Evolutionary conservation across 2,797 vertebrate species (phyloP).

Genomic region (Cirrhinus molitorella): DNA sequence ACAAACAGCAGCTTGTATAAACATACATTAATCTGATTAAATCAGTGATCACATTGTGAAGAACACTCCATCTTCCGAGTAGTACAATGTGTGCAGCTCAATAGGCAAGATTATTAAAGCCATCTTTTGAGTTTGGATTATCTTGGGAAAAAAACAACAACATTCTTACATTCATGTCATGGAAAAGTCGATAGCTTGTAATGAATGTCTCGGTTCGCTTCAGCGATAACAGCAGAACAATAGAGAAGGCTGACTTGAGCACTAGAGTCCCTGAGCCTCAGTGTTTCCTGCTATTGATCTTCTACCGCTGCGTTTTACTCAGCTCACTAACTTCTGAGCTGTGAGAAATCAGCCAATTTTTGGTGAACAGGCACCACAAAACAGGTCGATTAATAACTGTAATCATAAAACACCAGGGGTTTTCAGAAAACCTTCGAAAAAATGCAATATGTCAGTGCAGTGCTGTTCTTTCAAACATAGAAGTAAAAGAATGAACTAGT

Average conservation of each 20-base stretch:
- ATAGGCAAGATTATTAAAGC: constrained; percentile 20
- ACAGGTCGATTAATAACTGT: constrained; percentile 35
- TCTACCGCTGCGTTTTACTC: constrained; percentile 1
- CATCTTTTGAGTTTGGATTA: constrained; percentile 24
- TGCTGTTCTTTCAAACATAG: not conserved
- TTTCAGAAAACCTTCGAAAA: not conserved
- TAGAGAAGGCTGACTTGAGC: constrained; percentile 11
- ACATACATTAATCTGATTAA: constrained; percentile 21
- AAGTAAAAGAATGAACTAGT: not conserved
- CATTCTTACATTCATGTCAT: not conserved
- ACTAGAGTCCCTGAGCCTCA: not conserved
- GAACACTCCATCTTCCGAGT: not conserved
- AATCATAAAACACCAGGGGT: constrained; percentile 7
- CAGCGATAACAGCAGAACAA: constrained; percentile 32
- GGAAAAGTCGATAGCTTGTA: constrained; percentile 38
- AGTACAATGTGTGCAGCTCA: constrained; percentile 6
- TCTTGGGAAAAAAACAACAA: constrained; percentile 6
- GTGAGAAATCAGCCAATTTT: constrained; percentile 31
- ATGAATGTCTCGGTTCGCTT: constrained; percentile 5
- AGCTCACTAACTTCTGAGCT: constrained; percentile 17
- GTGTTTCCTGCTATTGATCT: constrained; percentile 40
- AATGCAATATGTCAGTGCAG: not conserved
- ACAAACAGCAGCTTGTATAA: constrained; percentile 15
- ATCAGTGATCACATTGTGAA: not conserved
- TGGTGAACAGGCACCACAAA: constrained; percentile 19